These are phyloP conservation scores for Hymenochirus boettgeri DNA, from an alignment of 2,113 vertebrate species.

Conservation along the genomic window DNA sequence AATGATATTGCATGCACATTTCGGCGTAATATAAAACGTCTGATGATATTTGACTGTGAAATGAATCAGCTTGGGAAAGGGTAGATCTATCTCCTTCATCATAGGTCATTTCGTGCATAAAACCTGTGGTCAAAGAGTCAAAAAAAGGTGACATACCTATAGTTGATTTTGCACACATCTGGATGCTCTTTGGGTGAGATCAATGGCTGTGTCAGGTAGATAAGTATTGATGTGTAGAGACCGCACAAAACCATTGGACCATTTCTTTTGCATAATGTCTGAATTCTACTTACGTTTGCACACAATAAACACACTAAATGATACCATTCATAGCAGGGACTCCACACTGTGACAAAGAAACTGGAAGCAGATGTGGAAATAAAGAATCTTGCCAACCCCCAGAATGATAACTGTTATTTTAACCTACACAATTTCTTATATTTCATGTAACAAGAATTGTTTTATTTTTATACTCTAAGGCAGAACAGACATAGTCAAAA, in stretches of 20 bases:
- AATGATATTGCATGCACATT: conserved; percentile 6
- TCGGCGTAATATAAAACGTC: conserved; percentile 1
- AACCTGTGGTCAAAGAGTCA: neutral
- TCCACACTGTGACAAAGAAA: conserved; percentile 33
- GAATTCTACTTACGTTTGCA: conserved; percentile 19
- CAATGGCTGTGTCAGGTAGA: conserved; percentile 20
- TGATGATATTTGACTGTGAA: neutral
- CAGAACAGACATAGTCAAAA: conserved; percentile 20
- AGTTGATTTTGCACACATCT: conserved; percentile 14
- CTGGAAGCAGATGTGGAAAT: conserved; percentile 44
- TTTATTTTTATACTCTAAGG: conserved; percentile 37
- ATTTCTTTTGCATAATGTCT: conserved; percentile 19
- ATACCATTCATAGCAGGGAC: conserved; percentile 1
- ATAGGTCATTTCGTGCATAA: neutral
- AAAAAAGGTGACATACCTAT: conserved; percentile 6
- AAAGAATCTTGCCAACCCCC: conserved; percentile 14
- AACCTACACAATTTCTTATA: conserved; percentile 30
- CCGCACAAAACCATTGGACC: conserved; percentile 18
- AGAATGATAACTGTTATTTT: conserved; percentile 38
- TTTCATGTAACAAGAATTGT: conserved; percentile 34
- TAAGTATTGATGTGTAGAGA: conserved; percentile 20
- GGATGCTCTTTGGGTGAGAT: conserved; percentile 21
- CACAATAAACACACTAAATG: conserved; percentile 28
- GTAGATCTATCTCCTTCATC: neutral
- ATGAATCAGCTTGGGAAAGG: conserved; percentile 6